Evolutionary conservation across 2,113 vertebrate species (phyloP).

Genomic region (Oryzias woworae): DNA sequence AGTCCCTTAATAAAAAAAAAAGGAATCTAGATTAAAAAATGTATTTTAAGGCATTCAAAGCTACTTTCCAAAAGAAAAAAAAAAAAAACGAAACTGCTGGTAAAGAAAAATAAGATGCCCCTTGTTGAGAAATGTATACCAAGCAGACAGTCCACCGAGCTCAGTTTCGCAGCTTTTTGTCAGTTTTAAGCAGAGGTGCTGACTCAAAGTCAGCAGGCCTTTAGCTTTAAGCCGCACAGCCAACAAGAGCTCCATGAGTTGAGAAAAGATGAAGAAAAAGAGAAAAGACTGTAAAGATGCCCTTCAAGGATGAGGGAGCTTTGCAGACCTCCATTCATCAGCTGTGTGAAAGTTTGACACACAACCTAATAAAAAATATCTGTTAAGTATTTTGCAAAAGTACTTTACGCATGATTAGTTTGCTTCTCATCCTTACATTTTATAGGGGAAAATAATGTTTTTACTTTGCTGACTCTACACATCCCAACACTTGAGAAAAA

Average conservation of each 20-base stretch:
- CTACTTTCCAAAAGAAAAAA: too few species aligned
- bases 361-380: too few species aligned
- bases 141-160: constrained; percentile 18
- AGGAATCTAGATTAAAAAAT: too few species aligned
- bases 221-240: constrained; percentile 26
- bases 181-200: constrained; percentile 6
- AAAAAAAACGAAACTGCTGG: neutral
- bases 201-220: constrained; percentile 4
- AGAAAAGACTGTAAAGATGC: neutral
- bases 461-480: too few species aligned
- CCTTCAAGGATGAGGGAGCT: neutral
- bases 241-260: constrained; percentile 9
- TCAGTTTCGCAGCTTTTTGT: constrained; percentile 4
- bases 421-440: too few species aligned
- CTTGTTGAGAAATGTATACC: constrained; percentile 7
- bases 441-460: too few species aligned
- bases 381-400: too few species aligned
- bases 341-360: too few species aligned
- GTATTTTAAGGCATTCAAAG: too few species aligned
- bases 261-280: neutral
- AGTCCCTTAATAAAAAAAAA: too few species aligned
- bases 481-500: too few species aligned
- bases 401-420: too few species aligned
- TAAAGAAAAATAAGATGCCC: constrained; percentile 5
- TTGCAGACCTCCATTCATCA: neutral